Percentiles rank a stretch among this genome's conserved stretches.
These are phyloP conservation scores for Bagarius yarrelli DNA, from an alignment of 2,113 vertebrate species.

Conservation along the genomic window DNA sequence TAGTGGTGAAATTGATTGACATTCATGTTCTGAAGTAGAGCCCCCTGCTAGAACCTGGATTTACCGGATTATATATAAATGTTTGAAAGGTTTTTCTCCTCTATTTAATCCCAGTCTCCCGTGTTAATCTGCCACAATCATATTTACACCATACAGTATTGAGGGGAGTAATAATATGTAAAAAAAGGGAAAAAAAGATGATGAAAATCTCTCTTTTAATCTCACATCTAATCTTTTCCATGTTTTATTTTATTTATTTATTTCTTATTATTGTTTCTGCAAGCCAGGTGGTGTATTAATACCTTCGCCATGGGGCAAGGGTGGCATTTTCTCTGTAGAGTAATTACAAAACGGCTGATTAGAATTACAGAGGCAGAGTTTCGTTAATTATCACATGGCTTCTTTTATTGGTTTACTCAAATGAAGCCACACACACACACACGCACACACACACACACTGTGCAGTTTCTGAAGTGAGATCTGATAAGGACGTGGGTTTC, in stretches of 20 bases:
- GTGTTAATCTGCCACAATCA: slow-evolving; percentile 33
- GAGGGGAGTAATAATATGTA: neutral
- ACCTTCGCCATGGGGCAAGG: slow-evolving; percentile 49
- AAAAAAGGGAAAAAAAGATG: neutral
- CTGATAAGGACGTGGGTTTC: slow-evolving; percentile 32
- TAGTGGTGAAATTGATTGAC: slow-evolving; percentile 21
- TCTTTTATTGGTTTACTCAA: slow-evolving; percentile 61
- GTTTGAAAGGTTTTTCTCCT: slow-evolving; percentile 17
- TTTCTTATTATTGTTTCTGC: slow-evolving; percentile 44
- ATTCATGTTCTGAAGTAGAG: neutral
- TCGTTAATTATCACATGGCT: slow-evolving; percentile 61
- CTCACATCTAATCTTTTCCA: slow-evolving; percentile 36
- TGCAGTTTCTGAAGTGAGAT: slow-evolving; percentile 35
- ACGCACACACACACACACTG: no score
- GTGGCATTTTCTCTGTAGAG: slow-evolving; percentile 60
- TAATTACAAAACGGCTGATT: slow-evolving; percentile 65
- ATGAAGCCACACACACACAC: slow-evolving; percentile 34
- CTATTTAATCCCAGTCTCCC: slow-evolving; percentile 40
- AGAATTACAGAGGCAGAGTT: slow-evolving; percentile 63
- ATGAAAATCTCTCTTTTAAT: slow-evolving; percentile 41
- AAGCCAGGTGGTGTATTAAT: slow-evolving; percentile 62
- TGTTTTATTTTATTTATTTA: neutral
- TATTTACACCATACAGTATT: slow-evolving; percentile 11
- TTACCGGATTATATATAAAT: slow-evolving; percentile 22
- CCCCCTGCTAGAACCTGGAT: neutral